These are phyloP conservation scores for Phyllotreta cruciferae DNA, from an alignment of 2,888 invertebrate species.

Conservation along the genomic window DNA sequence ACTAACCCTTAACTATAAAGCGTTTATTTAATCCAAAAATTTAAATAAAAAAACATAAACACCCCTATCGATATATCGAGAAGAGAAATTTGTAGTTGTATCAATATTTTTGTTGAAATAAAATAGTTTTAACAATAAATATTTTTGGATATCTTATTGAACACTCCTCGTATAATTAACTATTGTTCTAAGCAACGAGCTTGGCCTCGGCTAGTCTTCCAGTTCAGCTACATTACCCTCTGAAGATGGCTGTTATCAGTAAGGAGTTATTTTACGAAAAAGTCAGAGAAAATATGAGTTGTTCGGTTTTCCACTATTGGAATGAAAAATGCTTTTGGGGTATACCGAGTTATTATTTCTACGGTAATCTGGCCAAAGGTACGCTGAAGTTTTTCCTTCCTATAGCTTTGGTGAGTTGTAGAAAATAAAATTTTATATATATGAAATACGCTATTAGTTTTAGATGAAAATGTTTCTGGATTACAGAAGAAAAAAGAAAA, in stretches of 20 bases:
- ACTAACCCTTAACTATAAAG: too few relatives aligned
- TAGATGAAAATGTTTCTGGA: conserved; percentile 65
- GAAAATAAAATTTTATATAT: conserved; percentile 6
- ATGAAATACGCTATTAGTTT: conserved; percentile 48
- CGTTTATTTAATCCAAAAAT: too few relatives aligned
- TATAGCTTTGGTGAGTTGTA: conserved; percentile 41
- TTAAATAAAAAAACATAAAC: too few relatives aligned
- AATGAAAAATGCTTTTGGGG: conserved; percentile 37
- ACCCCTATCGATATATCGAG: too few relatives aligned
- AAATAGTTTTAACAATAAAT: too few relatives aligned
- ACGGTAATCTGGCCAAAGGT: conserved; percentile 39
- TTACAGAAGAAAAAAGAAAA: conserved; percentile 62
- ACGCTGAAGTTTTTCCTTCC: conserved; percentile 48
- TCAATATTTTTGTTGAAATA: too few relatives aligned
- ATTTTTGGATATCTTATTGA: too few relatives aligned
- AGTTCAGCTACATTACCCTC: too few relatives aligned
- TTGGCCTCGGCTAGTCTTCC: too few relatives aligned
- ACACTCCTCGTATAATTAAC: too few relatives aligned
- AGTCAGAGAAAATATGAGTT: conserved; percentile 30
- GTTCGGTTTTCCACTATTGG: conserved; percentile 46
- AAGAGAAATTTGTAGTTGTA: too few relatives aligned
- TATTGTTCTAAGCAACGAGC: too few relatives aligned
- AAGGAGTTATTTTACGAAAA: conserved; percentile 47
- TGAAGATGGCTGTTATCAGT: conserved; percentile 45
- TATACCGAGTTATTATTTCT: conserved; percentile 23